Evolutionary conservation across 2,888 invertebrate genomes (phyloP), one percentile per base, ranked within the genome.

Genomic region (Aporophyla lueneburgensis): DNA sequence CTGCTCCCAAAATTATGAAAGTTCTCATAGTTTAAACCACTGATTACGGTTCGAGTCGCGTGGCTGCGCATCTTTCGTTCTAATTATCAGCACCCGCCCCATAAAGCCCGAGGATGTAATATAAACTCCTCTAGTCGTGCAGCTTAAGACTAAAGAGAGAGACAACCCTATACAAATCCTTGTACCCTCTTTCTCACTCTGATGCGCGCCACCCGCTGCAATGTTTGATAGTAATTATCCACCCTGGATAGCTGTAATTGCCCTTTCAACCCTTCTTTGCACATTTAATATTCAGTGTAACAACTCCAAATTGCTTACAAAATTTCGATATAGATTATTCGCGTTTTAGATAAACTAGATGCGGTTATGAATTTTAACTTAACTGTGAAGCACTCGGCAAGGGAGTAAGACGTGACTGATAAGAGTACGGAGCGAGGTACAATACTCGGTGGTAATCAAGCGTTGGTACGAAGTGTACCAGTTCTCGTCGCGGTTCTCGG

Each of bases 31-130:
- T 90, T 92, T 92, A 83, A 81, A 84, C 89, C 93, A 76, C 85
- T 91, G 90, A 92, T 93, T 92, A 92, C 91, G 91, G 91, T 91
- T 89, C 87, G 88, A 92, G 93, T 92, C 93, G 93, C 96, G 95
- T 96, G 96, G 93, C 93, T 92, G 93, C 94, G 96, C 96, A 96
- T 96, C 95, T 94, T 94, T 92, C 92, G 91, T 91, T 93, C 95
- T 96, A 95, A 96, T 96, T 96, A 96, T 94, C 93, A 94, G 91
- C 93, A 91, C 91, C 92, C 93, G 90, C 91, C 90, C 92, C 89
- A 91, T 92, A 93, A 94, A 92, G 92, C 93, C 91, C 86, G 86
- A 87, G 90, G 90, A 91, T 89, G 89, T 89, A 88, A 89, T 88
- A 89, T 92, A 90, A 91, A 91, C 91, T 91, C 91, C 91, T 91